Conservation (phyloP, 1,140 invertebrate genomes). For the Megalonaias nervosa region DNA sequence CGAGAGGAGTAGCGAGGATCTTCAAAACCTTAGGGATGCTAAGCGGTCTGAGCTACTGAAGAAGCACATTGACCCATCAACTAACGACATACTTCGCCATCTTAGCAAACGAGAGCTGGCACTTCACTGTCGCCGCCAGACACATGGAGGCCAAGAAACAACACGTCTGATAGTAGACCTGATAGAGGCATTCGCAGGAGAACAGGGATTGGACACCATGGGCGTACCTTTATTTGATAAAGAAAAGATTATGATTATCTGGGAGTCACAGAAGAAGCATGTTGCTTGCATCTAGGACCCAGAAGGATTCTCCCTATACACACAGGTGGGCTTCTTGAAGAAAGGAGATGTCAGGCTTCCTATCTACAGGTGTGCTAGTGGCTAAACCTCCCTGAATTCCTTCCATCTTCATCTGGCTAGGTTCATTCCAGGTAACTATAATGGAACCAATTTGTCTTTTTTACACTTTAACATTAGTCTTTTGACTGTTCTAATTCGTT, state of each 20-base stretch:
- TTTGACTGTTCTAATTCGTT: no score
- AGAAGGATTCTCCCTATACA: conserved; percentile 36
- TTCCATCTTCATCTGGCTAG: conserved; percentile 6
- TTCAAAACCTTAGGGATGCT: no score
- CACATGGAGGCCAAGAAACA: no score
- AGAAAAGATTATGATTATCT: not conserved
- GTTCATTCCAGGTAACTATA: conserved; percentile 16
- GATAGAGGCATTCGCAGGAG: conserved; percentile 1
- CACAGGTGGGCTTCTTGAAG: conserved; percentile 22
- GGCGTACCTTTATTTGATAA: conserved; percentile 18
- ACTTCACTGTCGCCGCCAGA: no score
- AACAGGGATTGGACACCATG: not conserved
- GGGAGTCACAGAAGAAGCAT: conserved; percentile 24
- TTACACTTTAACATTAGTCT: no score
- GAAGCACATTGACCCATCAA: no score
- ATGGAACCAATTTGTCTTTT: no score
- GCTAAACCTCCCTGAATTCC: conserved; percentile 3
- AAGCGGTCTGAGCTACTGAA: no score
- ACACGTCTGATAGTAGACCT: not conserved
- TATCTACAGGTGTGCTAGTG: conserved; percentile 11
- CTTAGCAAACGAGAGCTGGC: no score
- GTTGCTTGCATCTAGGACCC: conserved; percentile 47
- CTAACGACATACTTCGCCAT: no score
- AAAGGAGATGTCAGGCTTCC: conserved; percentile 25
- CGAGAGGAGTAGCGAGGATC: not conserved